Evolutionary conservation across 2,113 vertebrate species (phyloP).

Genomic region (Tachuris rubrigastra): DNA sequence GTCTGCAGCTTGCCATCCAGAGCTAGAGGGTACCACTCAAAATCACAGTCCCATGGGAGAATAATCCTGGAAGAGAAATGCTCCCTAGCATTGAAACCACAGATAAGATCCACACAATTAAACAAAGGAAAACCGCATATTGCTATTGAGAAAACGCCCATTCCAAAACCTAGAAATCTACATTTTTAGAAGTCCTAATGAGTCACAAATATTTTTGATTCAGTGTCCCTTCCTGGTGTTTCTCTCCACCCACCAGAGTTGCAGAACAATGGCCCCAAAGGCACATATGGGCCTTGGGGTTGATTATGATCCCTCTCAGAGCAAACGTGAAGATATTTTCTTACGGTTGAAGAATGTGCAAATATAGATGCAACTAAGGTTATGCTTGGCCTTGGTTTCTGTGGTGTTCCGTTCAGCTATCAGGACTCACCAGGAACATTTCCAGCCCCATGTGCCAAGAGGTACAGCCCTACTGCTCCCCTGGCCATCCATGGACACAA

Average conservation of each 20-base stretch:
- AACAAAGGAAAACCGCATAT: neutral
- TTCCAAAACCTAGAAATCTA: neutral
- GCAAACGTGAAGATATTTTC: neutral
- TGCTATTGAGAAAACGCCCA: neutral
- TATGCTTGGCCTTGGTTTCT: neutral
- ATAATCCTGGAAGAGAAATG: neutral
- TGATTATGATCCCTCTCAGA: neutral
- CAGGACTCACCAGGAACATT: neutral
- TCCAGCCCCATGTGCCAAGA: neutral
- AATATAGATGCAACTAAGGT: neutral
- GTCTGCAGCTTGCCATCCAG: neutral
- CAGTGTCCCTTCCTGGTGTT: neutral
- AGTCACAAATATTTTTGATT: neutral
- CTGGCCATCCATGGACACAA: neutral
- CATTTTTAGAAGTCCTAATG: neutral
- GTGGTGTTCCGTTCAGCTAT: neutral
- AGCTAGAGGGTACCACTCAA: neutral
- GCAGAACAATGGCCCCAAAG: neutral
- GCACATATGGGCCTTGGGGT: rapidly evolving
- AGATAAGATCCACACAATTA: rapidly evolving
- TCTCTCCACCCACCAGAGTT: neutral
- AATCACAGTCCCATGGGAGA: neutral
- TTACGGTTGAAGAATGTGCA: neutral
- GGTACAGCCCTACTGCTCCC: neutral
- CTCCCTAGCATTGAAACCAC: neutral